phyloP scores from a whole-genome alignment of 2,113 vertebrate genomes.

The Seriola aureovittata region DNA sequence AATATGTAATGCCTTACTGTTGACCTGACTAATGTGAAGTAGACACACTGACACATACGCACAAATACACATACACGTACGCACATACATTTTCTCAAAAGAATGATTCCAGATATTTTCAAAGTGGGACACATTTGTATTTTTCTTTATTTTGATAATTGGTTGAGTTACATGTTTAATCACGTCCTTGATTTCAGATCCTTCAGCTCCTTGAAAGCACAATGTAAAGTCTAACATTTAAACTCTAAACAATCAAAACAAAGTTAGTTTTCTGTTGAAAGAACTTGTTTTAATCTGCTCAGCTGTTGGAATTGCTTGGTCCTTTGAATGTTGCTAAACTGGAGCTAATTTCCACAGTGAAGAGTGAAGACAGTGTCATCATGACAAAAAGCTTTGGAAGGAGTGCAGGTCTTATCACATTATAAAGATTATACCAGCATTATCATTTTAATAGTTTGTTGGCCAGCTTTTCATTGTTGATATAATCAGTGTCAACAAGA shows the following conservation, averaged over 20 bases:
- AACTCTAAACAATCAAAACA: background rate
- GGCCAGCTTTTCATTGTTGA: conserved; percentile 16
- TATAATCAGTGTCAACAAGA: conserved; percentile 16
- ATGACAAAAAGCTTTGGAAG: conserved; percentile 8
- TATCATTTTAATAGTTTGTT: conserved; percentile 34
- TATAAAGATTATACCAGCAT: conserved; percentile 21
- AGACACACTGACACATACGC: conserved; percentile 23
- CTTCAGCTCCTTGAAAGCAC: background rate
- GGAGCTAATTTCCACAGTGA: background rate
- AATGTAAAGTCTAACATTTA: background rate
- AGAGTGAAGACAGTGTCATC: background rate
- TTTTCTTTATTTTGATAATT: background rate
- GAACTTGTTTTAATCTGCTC: background rate
- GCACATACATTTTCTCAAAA: background rate
- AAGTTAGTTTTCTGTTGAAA: background rate
- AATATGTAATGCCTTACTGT: conserved; percentile 73
- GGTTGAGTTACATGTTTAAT: background rate
- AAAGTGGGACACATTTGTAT: background rate
- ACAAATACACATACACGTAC: conserved; percentile 6
- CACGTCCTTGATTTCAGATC: background rate
- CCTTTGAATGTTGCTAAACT: background rate
- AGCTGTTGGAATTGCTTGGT: background rate
- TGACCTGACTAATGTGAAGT: conserved; percentile 62
- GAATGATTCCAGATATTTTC: background rate
- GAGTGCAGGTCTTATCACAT: background rate